phyloP scores from a whole-genome alignment of 37 sponge, comb jelly and placozoan species.

The Chondrilla cf. caribensis region DNA sequence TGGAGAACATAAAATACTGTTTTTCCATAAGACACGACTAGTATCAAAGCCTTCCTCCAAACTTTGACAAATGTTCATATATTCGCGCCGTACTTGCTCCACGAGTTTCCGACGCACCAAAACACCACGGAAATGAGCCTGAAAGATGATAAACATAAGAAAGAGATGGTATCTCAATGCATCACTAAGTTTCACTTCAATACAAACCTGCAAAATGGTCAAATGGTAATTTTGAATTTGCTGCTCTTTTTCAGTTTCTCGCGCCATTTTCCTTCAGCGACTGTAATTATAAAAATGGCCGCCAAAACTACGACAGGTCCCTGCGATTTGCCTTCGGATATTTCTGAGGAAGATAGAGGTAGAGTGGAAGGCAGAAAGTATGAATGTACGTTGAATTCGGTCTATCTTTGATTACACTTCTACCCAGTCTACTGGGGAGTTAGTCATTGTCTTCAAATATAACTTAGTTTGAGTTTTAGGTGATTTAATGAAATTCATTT shows the following conservation, averaged over 20 bases:
- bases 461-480: too few species aligned
- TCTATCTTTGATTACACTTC: neutral
- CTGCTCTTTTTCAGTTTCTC: neutral
- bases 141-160: neutral
- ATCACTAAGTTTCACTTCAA: too few species aligned
- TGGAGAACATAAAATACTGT: neutral
- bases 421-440: neutral
- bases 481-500: too few species aligned
- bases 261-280: neutral
- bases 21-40: neutral
- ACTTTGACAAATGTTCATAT: slow-evolving; percentile 29
- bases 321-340: slow-evolving; percentile 14
- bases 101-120: slow-evolving; percentile 25
- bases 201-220: too few species aligned
- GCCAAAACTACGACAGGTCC: neutral
- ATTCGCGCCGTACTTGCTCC: slow-evolving; percentile 39
- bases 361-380: slow-evolving; percentile 33
- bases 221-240: too few species aligned
- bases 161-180: too few species aligned
- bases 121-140: slow-evolving; percentile 39
- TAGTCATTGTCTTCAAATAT: neutral
- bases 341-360: slow-evolving; percentile 7
- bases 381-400: slow-evolving; percentile 44
- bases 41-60: slow-evolving; percentile 17
- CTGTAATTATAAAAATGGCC: slow-evolving; percentile 15